Percentiles rank a stretch among this genome's conserved stretches.
phyloP scores from a whole-genome alignment of 2,888 invertebrate species.

The Hipparchia semele region DNA sequence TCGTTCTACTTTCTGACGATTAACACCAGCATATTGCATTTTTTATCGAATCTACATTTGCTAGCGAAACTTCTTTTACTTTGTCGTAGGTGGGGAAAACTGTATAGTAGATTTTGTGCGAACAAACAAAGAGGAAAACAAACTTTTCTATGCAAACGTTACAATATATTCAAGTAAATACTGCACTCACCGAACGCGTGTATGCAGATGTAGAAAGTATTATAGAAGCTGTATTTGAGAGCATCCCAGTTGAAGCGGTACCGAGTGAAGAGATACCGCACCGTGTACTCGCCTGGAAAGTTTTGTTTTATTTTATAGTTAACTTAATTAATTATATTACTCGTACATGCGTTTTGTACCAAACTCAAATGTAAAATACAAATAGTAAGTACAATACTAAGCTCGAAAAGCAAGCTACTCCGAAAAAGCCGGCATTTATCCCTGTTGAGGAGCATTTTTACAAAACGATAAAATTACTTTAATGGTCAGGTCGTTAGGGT shows the following conservation, averaged over 20 bases:
- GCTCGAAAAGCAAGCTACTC: too few relatives aligned
- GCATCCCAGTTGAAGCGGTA: constrained; percentile 79
- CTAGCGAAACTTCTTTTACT: neutral
- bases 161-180: constrained; percentile 29
- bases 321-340: neutral
- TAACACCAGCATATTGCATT: neutral
- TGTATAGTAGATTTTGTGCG: neutral
- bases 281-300: constrained; percentile 71
- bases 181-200: constrained; percentile 65
- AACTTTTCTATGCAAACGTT: constrained; percentile 23
- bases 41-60: neutral
- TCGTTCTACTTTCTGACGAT: too few relatives aligned
- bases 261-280: constrained; percentile 72
- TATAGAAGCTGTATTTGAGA: constrained; percentile 71
- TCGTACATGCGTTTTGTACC: neutral
- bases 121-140: constrained; percentile 13
- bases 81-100: neutral
- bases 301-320: constrained; percentile 20
- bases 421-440: too few relatives aligned
- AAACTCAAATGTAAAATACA: neutral
- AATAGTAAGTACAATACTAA: neutral
- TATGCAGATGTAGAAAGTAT: constrained; percentile 66
- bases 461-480: too few relatives aligned
- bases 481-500: too few relatives aligned
- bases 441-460: too few relatives aligned